These are phyloP conservation scores for Leptogaster cylindrica DNA, from an alignment of 2,888 invertebrate genomes.

Conservation along the genomic window DNA sequence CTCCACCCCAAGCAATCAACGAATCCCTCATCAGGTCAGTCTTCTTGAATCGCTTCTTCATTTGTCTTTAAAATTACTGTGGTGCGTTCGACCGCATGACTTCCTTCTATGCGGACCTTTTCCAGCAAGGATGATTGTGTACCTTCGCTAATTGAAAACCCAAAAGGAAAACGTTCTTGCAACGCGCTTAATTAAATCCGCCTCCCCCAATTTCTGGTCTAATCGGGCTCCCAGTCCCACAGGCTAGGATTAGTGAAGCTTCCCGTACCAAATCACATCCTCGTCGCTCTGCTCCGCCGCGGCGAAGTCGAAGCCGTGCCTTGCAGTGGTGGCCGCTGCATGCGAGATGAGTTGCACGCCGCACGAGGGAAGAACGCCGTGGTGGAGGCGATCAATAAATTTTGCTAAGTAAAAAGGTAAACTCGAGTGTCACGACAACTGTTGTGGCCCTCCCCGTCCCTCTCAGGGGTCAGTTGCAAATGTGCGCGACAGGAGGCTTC, in stretches of 20 bases:
- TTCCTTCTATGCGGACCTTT: too few species aligned
- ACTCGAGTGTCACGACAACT: conserved; percentile 44
- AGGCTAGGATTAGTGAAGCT: background rate
- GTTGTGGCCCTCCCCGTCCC: conserved; percentile 17
- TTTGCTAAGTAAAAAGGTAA: conserved; percentile 42
- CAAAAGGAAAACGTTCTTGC: conserved; percentile 33
- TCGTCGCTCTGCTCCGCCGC: background rate
- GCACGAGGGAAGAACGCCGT: conserved; percentile 4
- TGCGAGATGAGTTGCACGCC: conserved; percentile 25
- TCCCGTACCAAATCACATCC: background rate
- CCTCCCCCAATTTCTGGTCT: conserved; percentile 31
- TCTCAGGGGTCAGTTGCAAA: conserved; percentile 3
- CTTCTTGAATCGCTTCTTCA: too few species aligned
- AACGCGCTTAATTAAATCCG: conserved; percentile 37
- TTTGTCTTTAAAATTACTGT: too few species aligned
- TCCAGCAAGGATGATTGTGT: conserved; percentile 23
- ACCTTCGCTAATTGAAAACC: conserved; percentile 39
- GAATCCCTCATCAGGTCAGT: too few species aligned
- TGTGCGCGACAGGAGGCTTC: background rate
- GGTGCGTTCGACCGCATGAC: too few species aligned
- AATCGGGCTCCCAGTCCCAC: conserved; percentile 16
- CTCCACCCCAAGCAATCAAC: too few species aligned
- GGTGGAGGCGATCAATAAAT: conserved; percentile 43
- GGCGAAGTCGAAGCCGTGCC: background rate
- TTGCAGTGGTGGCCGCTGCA: conserved; percentile 11